Percentiles rank a stretch among this genome's conserved stretches.
These are phyloP conservation scores for Falco novaeseelandiae DNA, from an alignment of 2,797 vertebrate species.

Conservation along the genomic window DNA sequence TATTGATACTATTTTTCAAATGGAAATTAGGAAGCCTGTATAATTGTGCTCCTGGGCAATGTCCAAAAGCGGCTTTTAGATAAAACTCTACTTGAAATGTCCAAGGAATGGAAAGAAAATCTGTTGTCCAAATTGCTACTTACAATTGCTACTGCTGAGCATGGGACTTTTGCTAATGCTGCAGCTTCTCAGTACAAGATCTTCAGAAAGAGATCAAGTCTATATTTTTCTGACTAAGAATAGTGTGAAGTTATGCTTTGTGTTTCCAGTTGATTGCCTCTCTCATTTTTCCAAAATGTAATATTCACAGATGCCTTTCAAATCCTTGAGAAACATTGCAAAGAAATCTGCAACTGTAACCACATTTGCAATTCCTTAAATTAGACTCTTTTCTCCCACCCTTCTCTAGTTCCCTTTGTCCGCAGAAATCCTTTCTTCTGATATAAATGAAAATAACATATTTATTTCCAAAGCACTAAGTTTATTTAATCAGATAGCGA, in stretches of 20 bases:
- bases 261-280: neutral
- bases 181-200: neutral
- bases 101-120: neutral
- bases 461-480: neutral
- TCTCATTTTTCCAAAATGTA: neutral
- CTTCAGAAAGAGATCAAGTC: neutral
- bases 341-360: neutral
- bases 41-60: neutral
- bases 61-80: neutral
- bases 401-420: neutral
- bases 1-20: neutral
- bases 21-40: neutral
- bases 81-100: neutral
- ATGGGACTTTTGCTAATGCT: neutral
- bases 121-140: neutral
- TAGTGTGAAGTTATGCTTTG: accelerated
- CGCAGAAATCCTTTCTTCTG: neutral
- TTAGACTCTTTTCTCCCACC: accelerated
- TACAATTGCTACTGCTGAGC: neutral
- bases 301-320: neutral
- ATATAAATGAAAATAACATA: neutral
- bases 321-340: neutral
- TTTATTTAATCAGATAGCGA: neutral
- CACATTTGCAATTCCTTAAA: neutral
- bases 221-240: neutral